Base-by-base conservation (phyloP, 2,888 invertebrate genomes). In the Eucriotettix oculatus region DNA sequence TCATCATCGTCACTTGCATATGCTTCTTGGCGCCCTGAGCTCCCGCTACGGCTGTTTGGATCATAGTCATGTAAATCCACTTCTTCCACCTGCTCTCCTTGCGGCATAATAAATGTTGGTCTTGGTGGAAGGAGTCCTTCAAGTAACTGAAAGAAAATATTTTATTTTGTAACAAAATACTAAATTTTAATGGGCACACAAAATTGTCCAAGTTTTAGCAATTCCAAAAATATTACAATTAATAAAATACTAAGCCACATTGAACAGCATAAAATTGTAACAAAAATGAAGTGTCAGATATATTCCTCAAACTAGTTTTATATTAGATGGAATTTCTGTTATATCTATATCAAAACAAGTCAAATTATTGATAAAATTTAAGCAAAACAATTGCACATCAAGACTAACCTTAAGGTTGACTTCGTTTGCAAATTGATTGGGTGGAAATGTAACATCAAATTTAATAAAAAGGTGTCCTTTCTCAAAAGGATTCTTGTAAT, bases 391-490 rank as follows among this genome's bases (percentile, higher is more conserved):
- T 14, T 14, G 48, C 5, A 9, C 12, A 5, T 9, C 9, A 9
- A 14, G 12, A 48, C 2, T 5, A 68, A 79, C 79, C 74, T 75
- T 73, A 40, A 79, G 65, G 60, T 74, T 80, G 59, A 79, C 79
- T 65, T 83, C 82, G 64, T 80, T 79, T 43, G 85, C 81, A 76
- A 92, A 94, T 70, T 91, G 79, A 67, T 84, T 85, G 52, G 82
- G 80, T 53, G 96, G 96, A 75, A 95, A 95, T 63, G 80, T 79
- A 59, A 96, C 84, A 68, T 85, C 83, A 77, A 97, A 94, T 68
- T 87, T 86, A 60, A 96, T 81, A 70, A 87, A 87, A 57, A 97
- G 76, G 73, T 91, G 87, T 59, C 96, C 96, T 71, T 84, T 86
- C 68, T 90, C 87, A 71, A 87, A 87, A 10, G 91, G 90, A 73